Percentiles rank a stretch among this genome's conserved stretches.
These are phyloP conservation scores for Pelvicachromis taeniatus DNA, from an alignment of 2,113 vertebrate species.

Conservation along the genomic window DNA sequence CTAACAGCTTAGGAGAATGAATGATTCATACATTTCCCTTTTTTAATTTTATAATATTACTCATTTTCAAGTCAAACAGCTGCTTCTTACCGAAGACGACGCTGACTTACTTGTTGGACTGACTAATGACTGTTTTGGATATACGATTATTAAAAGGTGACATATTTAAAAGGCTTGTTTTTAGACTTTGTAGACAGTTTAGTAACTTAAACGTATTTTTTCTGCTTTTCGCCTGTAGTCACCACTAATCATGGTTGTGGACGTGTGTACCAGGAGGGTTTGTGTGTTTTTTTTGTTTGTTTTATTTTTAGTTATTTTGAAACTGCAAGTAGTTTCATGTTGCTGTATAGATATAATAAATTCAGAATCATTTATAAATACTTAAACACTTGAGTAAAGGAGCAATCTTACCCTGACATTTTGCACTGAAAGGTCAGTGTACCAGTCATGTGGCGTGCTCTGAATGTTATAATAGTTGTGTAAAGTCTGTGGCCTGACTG, in stretches of 20 bases:
- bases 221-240: background rate
- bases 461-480: fast-evolving
- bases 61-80: background rate
- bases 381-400: background rate
- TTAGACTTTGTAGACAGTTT: fast-evolving
- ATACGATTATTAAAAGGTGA: background rate
- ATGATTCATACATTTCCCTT: background rate
- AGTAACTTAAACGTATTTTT: background rate
- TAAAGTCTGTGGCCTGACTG: background rate
- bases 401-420: background rate
- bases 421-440: background rate
- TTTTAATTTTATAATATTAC: background rate
- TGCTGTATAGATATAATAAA: background rate
- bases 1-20: background rate
- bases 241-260: background rate
- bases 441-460: background rate
- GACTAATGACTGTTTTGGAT: background rate
- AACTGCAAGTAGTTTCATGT: background rate
- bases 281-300: too few species aligned
- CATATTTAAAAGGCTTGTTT: background rate
- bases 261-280: background rate
- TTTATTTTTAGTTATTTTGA: background rate
- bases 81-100: background rate
- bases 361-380: background rate
- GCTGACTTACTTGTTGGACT: background rate